Evolutionary conservation across 1,140 invertebrate species (phyloP), one percentile per base, ranked within the genome.

Genomic region (Platyura marginata): DNA sequence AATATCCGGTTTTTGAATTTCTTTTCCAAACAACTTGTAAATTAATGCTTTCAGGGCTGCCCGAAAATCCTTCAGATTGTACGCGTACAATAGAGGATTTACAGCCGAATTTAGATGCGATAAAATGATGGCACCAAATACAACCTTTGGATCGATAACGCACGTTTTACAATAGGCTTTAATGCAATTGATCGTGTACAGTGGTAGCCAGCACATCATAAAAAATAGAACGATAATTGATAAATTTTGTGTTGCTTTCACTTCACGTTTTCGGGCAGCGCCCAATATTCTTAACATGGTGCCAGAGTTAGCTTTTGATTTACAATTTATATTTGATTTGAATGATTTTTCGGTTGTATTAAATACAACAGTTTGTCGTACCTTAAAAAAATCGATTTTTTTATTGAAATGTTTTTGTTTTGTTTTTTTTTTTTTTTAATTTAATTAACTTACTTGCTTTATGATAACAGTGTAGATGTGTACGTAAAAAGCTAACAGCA

Each of bases 151-250:
- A 46, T 75, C 74, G 21, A 84, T 75, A 40, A 71, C 57, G 50
- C 79, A 78, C 2, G 69, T 52, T 0, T 68, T 71, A 50, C 77
- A 81, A 55, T 89, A 89, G 1, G 84, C 84, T 55, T 83, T 73
- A 15, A 90, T 70, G 49, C 82, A 88, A 59, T 93, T 92, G 47
- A 90, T 84, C 20, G 85, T 90, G 63, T 92, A 91, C 3, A 93
- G 65, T 0, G 87, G 87, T 40, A 92, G 82, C 87, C 88, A 93
- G 55, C 86, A 91, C 37, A 91, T 69, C 62, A 91, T 85, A 64
- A 93, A 93, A 63, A 91, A 90, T 25, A 84, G 63, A 1, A 93
- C 87, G 40, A 93, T 91, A 45, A 89, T 80, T 34, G 83, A 82
- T 1, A 93, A 69, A 59, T 88, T 92, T 53, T 90, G 84, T 1